Evolutionary conservation across 2,888 invertebrate genomes (phyloP).

Genomic region (Morpho helenor): DNA sequence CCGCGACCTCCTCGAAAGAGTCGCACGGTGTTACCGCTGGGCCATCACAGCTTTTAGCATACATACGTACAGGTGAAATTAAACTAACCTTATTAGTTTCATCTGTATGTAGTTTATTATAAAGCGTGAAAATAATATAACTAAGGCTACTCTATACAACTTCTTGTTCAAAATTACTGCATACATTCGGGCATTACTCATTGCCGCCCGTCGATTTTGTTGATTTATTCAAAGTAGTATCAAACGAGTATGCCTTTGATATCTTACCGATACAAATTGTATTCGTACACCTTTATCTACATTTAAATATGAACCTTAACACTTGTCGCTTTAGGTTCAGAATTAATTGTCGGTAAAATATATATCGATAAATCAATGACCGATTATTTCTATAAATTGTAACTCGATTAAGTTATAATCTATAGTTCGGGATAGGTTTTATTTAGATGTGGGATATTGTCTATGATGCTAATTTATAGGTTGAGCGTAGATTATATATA

Average conservation of each 20-base stretch:
- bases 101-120: not conserved
- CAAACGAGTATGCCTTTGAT: conserved; percentile 64
- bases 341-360: conserved; percentile 16
- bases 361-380: conserved; percentile 66
- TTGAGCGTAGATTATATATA: not conserved
- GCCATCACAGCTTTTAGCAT: too few species aligned
- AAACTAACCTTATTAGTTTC: too few species aligned
- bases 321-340: conserved; percentile 16
- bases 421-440: conserved; percentile 73
- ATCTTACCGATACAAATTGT: conserved; percentile 70
- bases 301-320: conserved; percentile 35
- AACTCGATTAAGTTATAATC: conserved; percentile 30
- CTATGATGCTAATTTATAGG: conserved; percentile 14
- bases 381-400: conserved; percentile 75
- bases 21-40: too few species aligned
- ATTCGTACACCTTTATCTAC: conserved; percentile 38
- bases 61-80: too few species aligned
- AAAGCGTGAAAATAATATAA: not conserved
- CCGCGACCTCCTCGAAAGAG: too few species aligned
- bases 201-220: conserved; percentile 74
- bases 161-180: conserved; percentile 46
- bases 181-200: conserved; percentile 63
- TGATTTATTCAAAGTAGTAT: conserved; percentile 75
- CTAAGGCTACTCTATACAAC: conserved; percentile 34
- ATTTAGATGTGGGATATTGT: conserved; percentile 45